Evolutionary conservation across 2,888 invertebrate species (phyloP), one percentile per base, ranked within the genome.

Genomic region (Ariolimax columbianus): DNA sequence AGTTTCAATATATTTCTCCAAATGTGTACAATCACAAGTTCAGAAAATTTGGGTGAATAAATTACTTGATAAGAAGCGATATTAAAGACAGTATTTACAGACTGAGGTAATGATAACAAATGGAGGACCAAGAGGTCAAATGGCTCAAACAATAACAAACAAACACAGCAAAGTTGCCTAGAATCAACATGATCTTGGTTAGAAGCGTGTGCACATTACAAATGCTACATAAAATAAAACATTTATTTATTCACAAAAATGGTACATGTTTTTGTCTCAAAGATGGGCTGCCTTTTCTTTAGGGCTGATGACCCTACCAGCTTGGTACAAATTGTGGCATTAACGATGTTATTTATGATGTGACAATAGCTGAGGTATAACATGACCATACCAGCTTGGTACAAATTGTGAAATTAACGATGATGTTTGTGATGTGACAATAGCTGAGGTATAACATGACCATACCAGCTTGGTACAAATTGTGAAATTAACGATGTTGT

Each of bases 231-330:
- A 26, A 73, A 73, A 73, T 36, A 9, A 72, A 6, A 26, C 14
- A 6, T 38, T n/a, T 73, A 43, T 68, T n/a, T 47, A 73, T 47
- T 47, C 14, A 47, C 47, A 73, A 43, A n/a, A 36, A 36, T 68
- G 14, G 73, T 43, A 43, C 26, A 73, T 47, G 17, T 73, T n/a
- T 73, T 43, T 73, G 73, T 73, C 73, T 73, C 73, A 43, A 73
- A 30, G 11, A 47, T 9, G 47, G n/a, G 73, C 43, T 73, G 43
- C 43, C 43, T n/a, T 73, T 3, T 14, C 47, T 6, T 73, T 40
- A 70, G 36, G 68, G 30, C 38, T 26, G 70, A 66, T 66, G 36
- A 19, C 38, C 70, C 38, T 70, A 33, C 33, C 4, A 70, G 38
- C 36, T 36, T 70, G 26, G 19, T 36, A 70, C 38, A 70, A 70